phyloP scores from a whole-genome alignment of 2,113 vertebrate species.

The Lepus americanus region DNA sequence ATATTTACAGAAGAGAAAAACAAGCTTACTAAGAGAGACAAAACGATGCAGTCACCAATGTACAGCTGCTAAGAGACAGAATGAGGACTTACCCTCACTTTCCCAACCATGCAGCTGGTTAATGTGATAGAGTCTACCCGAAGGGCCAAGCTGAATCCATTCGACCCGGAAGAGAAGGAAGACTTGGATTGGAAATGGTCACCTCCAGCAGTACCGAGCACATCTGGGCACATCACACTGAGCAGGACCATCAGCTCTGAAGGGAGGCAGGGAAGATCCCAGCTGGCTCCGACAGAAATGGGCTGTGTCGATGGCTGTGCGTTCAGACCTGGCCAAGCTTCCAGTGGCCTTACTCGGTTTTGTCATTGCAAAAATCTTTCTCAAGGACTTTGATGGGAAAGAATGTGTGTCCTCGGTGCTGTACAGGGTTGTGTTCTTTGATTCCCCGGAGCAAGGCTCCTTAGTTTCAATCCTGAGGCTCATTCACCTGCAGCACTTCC shows the following conservation, averaged over 20 bases:
- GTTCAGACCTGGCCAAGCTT: neutral
- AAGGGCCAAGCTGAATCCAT: neutral
- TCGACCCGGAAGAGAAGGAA: neutral
- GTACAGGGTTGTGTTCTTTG: too few relatives aligned
- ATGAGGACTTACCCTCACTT: neutral
- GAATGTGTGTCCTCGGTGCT: neutral
- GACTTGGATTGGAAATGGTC: neutral
- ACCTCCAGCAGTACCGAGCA: neutral
- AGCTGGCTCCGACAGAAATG: neutral
- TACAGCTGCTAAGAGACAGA: neutral
- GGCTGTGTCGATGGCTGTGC: neutral
- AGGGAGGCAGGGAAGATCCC: neutral
- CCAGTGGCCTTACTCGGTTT: neutral
- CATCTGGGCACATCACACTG: accelerated
- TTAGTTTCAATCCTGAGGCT: neutral
- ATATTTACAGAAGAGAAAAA: neutral
- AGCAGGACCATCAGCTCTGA: neutral
- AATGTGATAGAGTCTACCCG: neutral
- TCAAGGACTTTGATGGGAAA: slow-evolving; percentile 31
- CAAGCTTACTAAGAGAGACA: neutral
- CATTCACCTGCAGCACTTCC: neutral
- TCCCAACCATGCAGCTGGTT: neutral
- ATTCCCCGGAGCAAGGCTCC: neutral
- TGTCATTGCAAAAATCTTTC: neutral
- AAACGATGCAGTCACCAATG: neutral